These are phyloP conservation scores for Trichacis sp. DNA, from an alignment of 2,888 invertebrate genomes.

Conservation along the genomic window DNA sequence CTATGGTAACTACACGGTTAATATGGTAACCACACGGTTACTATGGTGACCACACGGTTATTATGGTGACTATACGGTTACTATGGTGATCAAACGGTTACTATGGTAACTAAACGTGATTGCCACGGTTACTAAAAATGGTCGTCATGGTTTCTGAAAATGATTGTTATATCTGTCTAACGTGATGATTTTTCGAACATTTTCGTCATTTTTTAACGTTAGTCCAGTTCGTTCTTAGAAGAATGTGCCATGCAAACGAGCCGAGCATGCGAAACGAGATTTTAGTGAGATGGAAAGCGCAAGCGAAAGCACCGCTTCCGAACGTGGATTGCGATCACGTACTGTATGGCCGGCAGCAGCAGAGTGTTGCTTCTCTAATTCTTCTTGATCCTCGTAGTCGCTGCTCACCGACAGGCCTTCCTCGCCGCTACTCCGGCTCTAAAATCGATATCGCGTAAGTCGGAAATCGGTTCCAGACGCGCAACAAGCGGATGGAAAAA, in stretches of 20 bases:
- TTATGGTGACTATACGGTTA: no score
- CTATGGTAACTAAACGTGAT: no score
- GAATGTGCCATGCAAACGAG: conserved; percentile 21
- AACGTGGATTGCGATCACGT: conserved; percentile 65
- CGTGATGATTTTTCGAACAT: no score
- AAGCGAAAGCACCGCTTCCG: conserved; percentile 40
- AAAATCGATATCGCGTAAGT: conserved; percentile 56
- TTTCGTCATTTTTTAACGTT: no score
- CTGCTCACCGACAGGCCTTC: conserved; percentile 76
- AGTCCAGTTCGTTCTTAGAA: no score
- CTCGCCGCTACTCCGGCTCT: conserved; percentile 72
- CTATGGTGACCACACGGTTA: no score
- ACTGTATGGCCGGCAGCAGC: conserved; percentile 77
- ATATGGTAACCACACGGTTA: no score
- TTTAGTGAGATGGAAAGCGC: conserved; percentile 23
- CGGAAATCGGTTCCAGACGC: conserved; percentile 52
- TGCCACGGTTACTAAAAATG: no score
- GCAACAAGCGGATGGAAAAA: conserved; percentile 39
- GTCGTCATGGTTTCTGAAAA: no score
- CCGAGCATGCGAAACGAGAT: conserved; percentile 30
- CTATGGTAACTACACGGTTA: no score
- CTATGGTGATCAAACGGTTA: no score
- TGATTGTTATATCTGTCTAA: no score
- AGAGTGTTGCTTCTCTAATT: conserved; percentile 74
- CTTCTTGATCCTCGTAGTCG: conserved; percentile 79